A percentile compares a stretch with the other conserved stretches of the same genome.
phyloP scores from a whole-genome alignment of 2,113 vertebrate genomes.

The Falco punctatus region DNA sequence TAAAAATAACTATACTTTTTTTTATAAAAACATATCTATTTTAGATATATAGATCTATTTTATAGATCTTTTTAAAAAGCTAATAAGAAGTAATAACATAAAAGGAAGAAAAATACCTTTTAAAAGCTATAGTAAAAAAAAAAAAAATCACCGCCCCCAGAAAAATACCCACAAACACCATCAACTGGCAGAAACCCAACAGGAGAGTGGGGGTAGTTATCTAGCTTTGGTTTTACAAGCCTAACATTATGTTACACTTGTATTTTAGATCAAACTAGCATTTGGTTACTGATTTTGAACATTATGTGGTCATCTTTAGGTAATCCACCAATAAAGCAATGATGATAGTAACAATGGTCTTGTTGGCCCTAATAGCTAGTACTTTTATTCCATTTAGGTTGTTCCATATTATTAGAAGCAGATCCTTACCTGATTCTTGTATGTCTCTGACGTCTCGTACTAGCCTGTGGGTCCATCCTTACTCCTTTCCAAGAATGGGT shows the following conservation, averaged over 20 bases:
- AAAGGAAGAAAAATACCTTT: neutral
- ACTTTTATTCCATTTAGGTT: neutral
- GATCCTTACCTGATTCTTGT: neutral
- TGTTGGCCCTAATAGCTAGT: neutral
- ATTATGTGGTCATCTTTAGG: neutral
- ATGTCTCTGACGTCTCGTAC: neutral
- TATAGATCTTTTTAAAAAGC: neutral
- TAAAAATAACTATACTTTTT: neutral
- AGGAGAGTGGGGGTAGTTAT: neutral
- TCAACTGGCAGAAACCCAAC: neutral
- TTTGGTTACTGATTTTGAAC: neutral
- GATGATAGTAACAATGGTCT: neutral
- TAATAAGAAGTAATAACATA: neutral
- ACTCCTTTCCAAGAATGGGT: neutral
- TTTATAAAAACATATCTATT: too few relatives aligned
- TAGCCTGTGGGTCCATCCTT: neutral
- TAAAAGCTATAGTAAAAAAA: neutral
- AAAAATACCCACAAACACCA: neutral
- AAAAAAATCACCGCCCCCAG: too few relatives aligned
- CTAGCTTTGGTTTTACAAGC: neutral
- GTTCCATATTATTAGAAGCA: neutral
- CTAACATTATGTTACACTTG: neutral
- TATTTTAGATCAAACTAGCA: neutral
- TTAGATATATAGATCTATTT: too few relatives aligned
- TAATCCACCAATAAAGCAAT: neutral